phyloP scores from a whole-genome alignment of 2,888 invertebrate species.

The Allolobophora icterica region DNA sequence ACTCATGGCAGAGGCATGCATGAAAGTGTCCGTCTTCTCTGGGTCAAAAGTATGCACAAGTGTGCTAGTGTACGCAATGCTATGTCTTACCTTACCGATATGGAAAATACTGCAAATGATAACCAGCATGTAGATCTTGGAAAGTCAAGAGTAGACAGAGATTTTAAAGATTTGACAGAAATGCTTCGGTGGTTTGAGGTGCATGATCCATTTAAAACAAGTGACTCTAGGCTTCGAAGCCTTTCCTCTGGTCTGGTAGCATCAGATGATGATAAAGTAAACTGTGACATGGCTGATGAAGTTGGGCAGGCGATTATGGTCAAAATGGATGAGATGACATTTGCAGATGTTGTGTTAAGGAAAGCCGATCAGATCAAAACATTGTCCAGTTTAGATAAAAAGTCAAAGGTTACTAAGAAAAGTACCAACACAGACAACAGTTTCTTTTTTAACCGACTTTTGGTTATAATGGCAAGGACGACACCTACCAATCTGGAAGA shows the following conservation, averaged over 20 bases:
- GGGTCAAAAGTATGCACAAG: neutral
- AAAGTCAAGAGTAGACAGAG: neutral
- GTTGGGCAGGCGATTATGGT: too few species aligned
- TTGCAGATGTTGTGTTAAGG: too few species aligned
- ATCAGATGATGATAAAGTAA: neutral
- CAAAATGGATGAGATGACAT: too few species aligned
- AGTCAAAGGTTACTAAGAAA: too few species aligned
- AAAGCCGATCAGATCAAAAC: too few species aligned
- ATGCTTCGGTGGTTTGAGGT: neutral
- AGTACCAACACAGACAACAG: too few species aligned
- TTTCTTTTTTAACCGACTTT: too few species aligned
- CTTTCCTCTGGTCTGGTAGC: constrained; percentile 6
- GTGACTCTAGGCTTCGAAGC: neutral
- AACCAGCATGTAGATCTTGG: neutral
- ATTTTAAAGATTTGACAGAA: neutral
- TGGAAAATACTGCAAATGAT: constrained; percentile 10
- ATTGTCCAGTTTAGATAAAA: too few species aligned
- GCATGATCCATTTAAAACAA: neutral
- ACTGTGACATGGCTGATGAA: neutral
- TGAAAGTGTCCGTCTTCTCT: neutral
- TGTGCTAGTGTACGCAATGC: neutral
- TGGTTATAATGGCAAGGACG: too few species aligned
- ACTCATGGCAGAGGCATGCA: constrained; percentile 26
- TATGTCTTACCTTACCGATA: neutral
- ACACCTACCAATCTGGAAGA: too few species aligned